Evolutionary conservation across 2,888 invertebrate species (phyloP).

Genomic region (Myopa testacea): DNA sequence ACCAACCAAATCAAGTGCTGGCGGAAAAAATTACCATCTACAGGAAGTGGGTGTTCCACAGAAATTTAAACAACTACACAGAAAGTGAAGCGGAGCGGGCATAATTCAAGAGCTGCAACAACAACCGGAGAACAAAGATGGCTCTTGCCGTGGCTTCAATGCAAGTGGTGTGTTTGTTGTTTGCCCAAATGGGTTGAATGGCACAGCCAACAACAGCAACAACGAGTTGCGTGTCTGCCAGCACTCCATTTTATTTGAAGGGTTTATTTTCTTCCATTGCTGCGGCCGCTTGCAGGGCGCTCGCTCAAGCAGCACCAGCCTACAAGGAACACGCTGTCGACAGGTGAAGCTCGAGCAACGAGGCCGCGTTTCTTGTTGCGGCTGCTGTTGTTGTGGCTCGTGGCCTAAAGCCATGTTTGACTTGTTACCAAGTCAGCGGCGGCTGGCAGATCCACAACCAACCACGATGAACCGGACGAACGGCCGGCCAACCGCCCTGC

Average conservation of each 20-base stretch:
- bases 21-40: constrained; percentile 58
- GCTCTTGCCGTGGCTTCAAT: background rate
- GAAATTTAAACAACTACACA: constrained; percentile 37
- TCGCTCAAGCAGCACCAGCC: constrained; percentile 2
- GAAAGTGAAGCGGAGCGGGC: background rate
- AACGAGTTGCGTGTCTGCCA: constrained; percentile 55
- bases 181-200: no score
- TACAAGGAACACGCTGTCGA: constrained; percentile 50
- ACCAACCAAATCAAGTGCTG: background rate
- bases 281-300: constrained; percentile 16
- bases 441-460: background rate
- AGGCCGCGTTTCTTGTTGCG: constrained; percentile 44
- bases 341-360: constrained; percentile 57
- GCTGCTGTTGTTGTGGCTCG: constrained; percentile 35
- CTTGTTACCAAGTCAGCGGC: constrained; percentile 28
- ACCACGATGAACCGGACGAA: background rate
- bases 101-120: background rate
- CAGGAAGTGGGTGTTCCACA: constrained; percentile 61
- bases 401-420: constrained; percentile 32
- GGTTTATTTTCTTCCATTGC: background rate
- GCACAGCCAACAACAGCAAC: background rate
- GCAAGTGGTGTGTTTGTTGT: background rate
- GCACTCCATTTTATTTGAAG: constrained; percentile 46
- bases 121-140: background rate
- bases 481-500: background rate